These are phyloP conservation scores for Drosophila bipectinata DNA, from an alignment of 1,140 invertebrate species.

Conservation along the genomic window DNA sequence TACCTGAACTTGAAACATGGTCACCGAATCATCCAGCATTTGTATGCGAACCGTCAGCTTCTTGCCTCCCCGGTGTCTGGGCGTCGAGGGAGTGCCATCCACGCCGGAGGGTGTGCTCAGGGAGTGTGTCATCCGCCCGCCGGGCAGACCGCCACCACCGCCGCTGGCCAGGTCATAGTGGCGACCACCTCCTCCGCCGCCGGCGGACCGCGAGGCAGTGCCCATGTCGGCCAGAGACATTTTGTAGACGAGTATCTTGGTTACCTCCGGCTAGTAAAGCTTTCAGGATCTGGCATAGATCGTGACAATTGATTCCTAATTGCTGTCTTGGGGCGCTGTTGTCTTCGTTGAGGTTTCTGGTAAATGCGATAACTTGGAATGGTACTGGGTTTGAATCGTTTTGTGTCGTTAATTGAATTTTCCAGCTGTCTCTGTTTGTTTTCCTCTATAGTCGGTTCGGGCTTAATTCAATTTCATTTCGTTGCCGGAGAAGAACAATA, in stretches of 20 bases:
- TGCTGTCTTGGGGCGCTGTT: conserved; percentile 21
- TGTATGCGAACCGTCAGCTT: conserved; percentile 94
- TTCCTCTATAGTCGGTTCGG: conserved; percentile 35
- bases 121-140: conserved; percentile 90
- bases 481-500: conserved; percentile 53
- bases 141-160: conserved; percentile 50
- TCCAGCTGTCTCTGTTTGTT: conserved; percentile 41
- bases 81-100: conserved; percentile 90
- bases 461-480: conserved; percentile 55
- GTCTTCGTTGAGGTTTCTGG: conserved; percentile 16
- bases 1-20: conserved; percentile 96
- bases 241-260: conserved; percentile 82
- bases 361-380: conserved; percentile 71
- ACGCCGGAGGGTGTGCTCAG: conserved; percentile 92
- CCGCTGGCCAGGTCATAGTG: conserved; percentile 36
- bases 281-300: conserved; percentile 49
- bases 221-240: conserved; percentile 83
- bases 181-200: conserved; percentile 42
- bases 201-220: conserved; percentile 67
- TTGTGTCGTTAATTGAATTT: conserved; percentile 46
- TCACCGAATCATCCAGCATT: conserved; percentile 94
- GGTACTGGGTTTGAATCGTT: conserved; percentile 53
- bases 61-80: conserved; percentile 90
- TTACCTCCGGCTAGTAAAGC: conserved; percentile 31
- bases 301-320: neutral